Conservation (phyloP, 2,888 invertebrate genomes). For the Coelogynopora nodosa region DNA sequence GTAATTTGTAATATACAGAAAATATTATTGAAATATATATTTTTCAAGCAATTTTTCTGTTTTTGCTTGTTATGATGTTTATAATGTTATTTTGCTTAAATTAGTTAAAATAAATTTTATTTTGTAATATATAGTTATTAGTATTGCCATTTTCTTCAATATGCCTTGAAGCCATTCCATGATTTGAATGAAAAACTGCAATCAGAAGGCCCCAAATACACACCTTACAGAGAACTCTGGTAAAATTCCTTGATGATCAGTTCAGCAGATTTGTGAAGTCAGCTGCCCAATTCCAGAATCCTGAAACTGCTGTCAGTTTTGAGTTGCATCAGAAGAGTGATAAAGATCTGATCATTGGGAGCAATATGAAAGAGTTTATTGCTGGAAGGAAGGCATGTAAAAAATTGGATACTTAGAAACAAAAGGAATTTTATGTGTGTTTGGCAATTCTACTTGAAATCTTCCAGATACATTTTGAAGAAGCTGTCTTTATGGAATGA, state of each 20-base stretch:
- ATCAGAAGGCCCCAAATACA: constrained; percentile 40
- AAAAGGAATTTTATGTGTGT: constrained; percentile 43
- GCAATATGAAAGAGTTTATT: constrained; percentile 35
- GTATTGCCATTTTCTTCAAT: constrained; percentile 30
- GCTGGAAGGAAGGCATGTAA: neutral
- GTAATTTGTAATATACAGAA: too few relatives aligned
- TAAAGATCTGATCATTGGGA: constrained; percentile 36
- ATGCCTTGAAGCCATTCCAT: constrained; percentile 7
- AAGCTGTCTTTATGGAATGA: constrained; percentile 42
- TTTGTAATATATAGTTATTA: too few relatives aligned
- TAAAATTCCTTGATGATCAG: neutral
- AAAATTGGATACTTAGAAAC: neutral
- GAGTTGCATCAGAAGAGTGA: constrained; percentile 32
- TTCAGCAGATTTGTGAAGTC: constrained; percentile 44
- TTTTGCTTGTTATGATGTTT: too few relatives aligned
- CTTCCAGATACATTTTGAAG: constrained; percentile 39
- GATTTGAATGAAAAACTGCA: constrained; percentile 37
- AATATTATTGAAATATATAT: too few relatives aligned
- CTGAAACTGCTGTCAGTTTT: constrained; percentile 33
- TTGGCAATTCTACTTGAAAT: constrained; percentile 14
- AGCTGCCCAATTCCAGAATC: neutral
- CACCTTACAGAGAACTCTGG: neutral
- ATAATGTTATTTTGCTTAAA: too few relatives aligned
- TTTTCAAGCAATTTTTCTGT: too few relatives aligned
- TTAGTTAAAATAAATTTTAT: too few relatives aligned